Base-by-base conservation (phyloP, 2,888 invertebrate species). In the Orchesellides sinensis region DNA sequence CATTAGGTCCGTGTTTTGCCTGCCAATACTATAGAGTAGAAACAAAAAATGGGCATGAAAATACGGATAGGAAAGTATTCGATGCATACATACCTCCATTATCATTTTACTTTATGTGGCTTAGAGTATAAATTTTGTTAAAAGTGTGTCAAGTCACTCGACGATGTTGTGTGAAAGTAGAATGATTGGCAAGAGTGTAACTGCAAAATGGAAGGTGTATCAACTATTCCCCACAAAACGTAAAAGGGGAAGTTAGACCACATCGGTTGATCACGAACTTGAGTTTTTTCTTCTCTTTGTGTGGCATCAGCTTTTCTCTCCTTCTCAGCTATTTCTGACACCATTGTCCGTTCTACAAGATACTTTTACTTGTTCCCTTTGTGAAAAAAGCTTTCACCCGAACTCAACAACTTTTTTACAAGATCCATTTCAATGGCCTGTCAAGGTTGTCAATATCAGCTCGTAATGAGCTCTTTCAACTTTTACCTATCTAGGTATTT, bases 361-460 rank as follows among this genome's bases (percentile, higher is more conserved):
- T 35, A n/a, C 32, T 14, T 49, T 21, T 32, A 17, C 47, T 35
- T 17, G 12, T 52, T 14, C 32, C 66, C 19, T 49, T 77, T 77
- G 45, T 59, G 35, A 19, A 75, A 65, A 56, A 40, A 5, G 32
- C 59, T 40, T 65, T 68, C 47, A 17, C 21, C 12, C 17, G 5
- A n/a, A 17, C 25, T 32, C 66, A 45, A 21, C 77, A 68, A 56
- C 68, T 75, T 77, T 75, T 68, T 47, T 56, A 59, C 77, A 77
- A 75, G 77, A 77, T 77, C 77, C 59, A 72, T 79, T 79, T 63
- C 79, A 79, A 79, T 72, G 72, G 70, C 79, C 70, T 79, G 72
- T 79, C 79, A 79, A 72, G 70, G 70, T 77, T 77, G 79, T 79
- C 79, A 79, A 79, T 79, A 79, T 72, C 79, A 72, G 65, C 27